phyloP scores from a whole-genome alignment of 2,888 invertebrate genomes.

The Temnothorax rugatulus region DNA sequence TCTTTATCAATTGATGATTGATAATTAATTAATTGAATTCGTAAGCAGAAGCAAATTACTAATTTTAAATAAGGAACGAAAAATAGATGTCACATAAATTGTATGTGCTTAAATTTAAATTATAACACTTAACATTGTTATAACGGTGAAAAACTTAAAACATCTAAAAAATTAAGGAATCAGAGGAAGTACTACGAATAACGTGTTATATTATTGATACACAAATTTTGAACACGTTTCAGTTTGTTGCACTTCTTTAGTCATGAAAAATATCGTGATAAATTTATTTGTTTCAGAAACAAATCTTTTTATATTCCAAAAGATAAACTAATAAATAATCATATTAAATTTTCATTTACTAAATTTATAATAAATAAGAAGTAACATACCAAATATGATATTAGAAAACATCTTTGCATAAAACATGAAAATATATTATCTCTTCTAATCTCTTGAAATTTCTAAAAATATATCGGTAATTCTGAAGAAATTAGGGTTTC shows the following conservation, averaged over 20 bases:
- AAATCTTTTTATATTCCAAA: not conserved
- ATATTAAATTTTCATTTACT: not conserved
- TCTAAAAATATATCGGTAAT: not conserved
- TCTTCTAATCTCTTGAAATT: not conserved
- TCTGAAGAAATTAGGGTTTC: not conserved
- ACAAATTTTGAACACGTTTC: constrained; percentile 23
- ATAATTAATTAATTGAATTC: constrained; percentile 38
- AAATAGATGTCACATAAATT: not conserved
- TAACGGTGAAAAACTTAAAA: not conserved
- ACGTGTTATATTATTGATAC: not conserved
- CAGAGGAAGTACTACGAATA: not conserved
- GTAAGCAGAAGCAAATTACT: constrained; percentile 26
- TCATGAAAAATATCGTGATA: not conserved
- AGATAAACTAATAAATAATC: not conserved
- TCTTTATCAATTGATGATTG: constrained; percentile 45
- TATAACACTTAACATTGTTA: not conserved
- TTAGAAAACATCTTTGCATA: not conserved
- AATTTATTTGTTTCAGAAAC: not conserved
- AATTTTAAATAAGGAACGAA: constrained; percentile 23
- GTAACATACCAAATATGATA: not conserved
- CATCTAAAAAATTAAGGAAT: not conserved
- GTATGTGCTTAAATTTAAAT: not conserved
- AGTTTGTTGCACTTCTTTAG: not conserved
- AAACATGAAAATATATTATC: not conserved
- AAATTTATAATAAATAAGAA: constrained; percentile 8